Percentiles rank a stretch among this genome's conserved stretches.
phyloP scores from a whole-genome alignment of 2,113 vertebrate species.

The Rhinogobius similis region DNA sequence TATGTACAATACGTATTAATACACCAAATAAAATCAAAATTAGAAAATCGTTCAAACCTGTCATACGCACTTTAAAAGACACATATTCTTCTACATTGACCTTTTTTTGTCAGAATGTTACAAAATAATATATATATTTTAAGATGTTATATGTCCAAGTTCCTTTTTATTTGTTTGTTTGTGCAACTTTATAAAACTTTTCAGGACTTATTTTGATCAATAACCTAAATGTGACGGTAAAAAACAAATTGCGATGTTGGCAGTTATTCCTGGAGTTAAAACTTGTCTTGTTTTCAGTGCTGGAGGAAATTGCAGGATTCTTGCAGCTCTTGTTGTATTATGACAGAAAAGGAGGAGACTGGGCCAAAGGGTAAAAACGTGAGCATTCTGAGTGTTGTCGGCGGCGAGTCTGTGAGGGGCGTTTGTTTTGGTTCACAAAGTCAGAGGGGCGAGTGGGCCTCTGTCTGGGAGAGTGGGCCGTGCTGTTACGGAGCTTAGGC shows the following conservation, averaged over 20 bases:
- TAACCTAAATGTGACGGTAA: background rate
- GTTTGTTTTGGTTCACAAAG: slow-evolving; percentile 76
- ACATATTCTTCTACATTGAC: no score
- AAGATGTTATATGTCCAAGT: no score
- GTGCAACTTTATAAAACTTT: background rate
- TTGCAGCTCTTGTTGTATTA: slow-evolving; percentile 54
- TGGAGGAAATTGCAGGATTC: slow-evolving; percentile 75
- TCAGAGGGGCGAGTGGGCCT: slow-evolving; percentile 61
- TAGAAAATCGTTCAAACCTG: no score
- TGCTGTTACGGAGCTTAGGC: slow-evolving; percentile 79
- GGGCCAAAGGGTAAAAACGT: slow-evolving; percentile 58
- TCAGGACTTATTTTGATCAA: background rate
- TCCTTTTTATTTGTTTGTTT: no score
- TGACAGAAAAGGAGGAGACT: slow-evolving; percentile 52
- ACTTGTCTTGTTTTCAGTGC: slow-evolving; percentile 40
- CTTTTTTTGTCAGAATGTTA: no score
- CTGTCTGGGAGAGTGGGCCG: slow-evolving; percentile 72
- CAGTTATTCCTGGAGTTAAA: slow-evolving; percentile 55
- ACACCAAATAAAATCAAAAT: no score
- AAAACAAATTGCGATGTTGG: slow-evolving; percentile 11
- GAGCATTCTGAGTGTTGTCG: slow-evolving; percentile 45
- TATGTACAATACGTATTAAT: no score
- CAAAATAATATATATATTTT: no score
- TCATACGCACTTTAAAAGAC: no score
- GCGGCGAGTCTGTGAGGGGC: slow-evolving; percentile 61